These are phyloP conservation scores for Alexandromys fortis DNA, from an alignment of 2,113 vertebrate species.

Conservation along the genomic window DNA sequence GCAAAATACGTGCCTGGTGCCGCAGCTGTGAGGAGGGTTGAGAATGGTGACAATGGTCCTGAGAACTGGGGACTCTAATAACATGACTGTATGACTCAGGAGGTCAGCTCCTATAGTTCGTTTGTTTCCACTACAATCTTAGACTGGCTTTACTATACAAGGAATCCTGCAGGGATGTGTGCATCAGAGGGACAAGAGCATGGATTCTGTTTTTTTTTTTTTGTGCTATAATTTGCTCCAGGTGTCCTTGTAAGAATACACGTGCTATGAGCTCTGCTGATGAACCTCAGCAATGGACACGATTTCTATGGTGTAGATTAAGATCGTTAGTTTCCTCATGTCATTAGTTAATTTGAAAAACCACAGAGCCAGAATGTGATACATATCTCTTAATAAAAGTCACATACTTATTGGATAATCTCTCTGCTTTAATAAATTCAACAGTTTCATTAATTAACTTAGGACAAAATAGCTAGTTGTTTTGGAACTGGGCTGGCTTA, in stretches of 20 bases:
- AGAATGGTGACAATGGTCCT: neutral
- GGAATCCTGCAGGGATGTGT: neutral
- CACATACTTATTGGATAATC: neutral
- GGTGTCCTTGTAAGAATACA: neutral
- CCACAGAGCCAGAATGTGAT: neutral
- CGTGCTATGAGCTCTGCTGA: neutral
- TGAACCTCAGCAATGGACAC: neutral
- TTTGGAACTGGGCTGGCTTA: neutral
- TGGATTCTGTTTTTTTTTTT: neutral
- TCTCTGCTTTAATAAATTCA: neutral
- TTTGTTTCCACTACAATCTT: neutral
- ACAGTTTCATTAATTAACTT: slow-evolving; percentile 3
- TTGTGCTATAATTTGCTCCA: neutral
- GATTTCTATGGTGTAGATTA: neutral
- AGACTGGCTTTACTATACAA: neutral
- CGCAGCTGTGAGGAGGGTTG: neutral
- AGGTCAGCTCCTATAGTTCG: neutral
- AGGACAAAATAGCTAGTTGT: neutral
- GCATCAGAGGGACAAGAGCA: neutral
- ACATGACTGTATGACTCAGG: neutral
- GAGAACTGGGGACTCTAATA: neutral
- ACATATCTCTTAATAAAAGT: neutral
- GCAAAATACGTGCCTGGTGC: neutral
- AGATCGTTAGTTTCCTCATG: neutral
- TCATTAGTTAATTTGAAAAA: neutral